These are phyloP conservation scores for Myotis pilosus DNA, from an alignment of 2,797 vertebrate genomes.

Conservation along the genomic window DNA sequence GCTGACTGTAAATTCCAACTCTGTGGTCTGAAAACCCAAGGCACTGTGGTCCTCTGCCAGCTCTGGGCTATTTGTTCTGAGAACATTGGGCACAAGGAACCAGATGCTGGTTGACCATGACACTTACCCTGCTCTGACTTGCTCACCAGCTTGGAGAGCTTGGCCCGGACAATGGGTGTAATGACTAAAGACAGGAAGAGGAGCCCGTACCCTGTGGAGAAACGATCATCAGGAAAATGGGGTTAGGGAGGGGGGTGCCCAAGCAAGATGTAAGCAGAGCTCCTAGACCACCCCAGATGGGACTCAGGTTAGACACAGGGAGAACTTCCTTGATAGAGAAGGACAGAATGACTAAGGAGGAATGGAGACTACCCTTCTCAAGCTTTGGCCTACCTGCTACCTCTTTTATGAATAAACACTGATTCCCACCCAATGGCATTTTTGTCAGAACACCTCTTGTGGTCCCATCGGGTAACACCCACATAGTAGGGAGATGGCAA, in stretches of 20 bases:
- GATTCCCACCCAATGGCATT: not conserved
- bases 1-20: not conserved
- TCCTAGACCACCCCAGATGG: not conserved
- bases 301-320: not conserved
- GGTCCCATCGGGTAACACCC: not conserved
- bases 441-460: not conserved
- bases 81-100: not conserved
- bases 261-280: not conserved
- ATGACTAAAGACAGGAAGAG: conserved; percentile 90
- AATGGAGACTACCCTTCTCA: not conserved
- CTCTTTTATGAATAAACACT: not conserved
- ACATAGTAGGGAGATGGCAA: not conserved
- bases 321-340: not conserved
- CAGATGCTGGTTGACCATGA: fast-evolving
- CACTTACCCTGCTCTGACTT: conserved; percentile 92
- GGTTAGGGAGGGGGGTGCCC: not conserved
- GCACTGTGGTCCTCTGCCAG: not conserved
- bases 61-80: not conserved
- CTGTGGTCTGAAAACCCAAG: not conserved
- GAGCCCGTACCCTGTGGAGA: conserved; percentile 90
- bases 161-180: conserved; percentile 94
- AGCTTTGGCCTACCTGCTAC: not conserved
- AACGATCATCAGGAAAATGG: not conserved
- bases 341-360: not conserved
- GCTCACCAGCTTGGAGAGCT: conserved; percentile 93